These are phyloP conservation scores for Dendrolimus houi DNA, from an alignment of 2,888 invertebrate genomes.

Conservation along the genomic window DNA sequence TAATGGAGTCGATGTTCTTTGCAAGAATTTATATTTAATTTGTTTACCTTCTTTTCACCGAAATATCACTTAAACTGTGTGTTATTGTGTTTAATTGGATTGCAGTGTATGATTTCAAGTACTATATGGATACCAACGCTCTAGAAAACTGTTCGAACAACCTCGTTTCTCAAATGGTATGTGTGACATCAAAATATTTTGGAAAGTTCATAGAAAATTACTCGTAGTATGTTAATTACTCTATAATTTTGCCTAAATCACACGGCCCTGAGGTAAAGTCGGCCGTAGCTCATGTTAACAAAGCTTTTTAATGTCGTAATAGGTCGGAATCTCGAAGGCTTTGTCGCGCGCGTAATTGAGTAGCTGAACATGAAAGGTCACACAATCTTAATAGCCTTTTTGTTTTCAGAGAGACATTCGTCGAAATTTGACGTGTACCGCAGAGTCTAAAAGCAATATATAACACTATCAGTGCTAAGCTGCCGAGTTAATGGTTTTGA, in stretches of 20 bases:
- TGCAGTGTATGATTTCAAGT: conserved; percentile 44
- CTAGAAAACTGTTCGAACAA: conserved; percentile 46
- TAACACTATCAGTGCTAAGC: conserved; percentile 11
- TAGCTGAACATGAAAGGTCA: conserved; percentile 72
- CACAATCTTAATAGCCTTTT: conserved; percentile 60
- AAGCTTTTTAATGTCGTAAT: conserved; percentile 12
- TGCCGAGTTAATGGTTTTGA: conserved; percentile 78
- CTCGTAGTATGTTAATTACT: conserved; percentile 18
- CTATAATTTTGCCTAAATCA: conserved; percentile 17
- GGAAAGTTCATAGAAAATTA: conserved; percentile 64
- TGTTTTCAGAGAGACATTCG: conserved; percentile 54
- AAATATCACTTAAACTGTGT: conserved; percentile 52
- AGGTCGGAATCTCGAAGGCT: conserved; percentile 40
- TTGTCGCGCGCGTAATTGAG: conserved; percentile 74
- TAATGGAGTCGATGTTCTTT: conserved; percentile 78
- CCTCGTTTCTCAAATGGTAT: conserved; percentile 65
- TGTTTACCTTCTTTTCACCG: conserved; percentile 36
- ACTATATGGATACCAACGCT: conserved; percentile 51
- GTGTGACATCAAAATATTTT: conserved; percentile 78
- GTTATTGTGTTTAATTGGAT: conserved; percentile 43
- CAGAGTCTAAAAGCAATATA: not conserved
- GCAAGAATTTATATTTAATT: conserved; percentile 45
- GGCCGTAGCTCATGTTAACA: not conserved
- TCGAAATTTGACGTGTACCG: conserved; percentile 10
- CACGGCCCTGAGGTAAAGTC: not conserved